A percentile compares a stretch with the other conserved stretches of the same genome.
phyloP scores from a whole-genome alignment of 1,140 invertebrate species.

The Plectrocnemia conspersa region DNA sequence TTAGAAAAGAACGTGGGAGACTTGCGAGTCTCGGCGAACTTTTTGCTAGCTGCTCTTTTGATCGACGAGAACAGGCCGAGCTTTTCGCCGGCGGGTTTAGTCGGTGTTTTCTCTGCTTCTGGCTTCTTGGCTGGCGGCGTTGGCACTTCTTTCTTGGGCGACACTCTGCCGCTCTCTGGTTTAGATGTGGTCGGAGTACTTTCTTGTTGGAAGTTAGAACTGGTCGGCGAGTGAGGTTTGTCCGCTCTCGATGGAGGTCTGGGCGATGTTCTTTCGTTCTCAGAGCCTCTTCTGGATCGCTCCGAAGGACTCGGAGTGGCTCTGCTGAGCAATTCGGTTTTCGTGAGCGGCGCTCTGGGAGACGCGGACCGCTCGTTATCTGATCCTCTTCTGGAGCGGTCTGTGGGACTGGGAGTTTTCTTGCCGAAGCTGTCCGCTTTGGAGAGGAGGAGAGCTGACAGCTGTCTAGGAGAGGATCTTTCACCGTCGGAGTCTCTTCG shows the following conservation, averaged over 20 bases:
- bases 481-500: constrained; percentile 32
- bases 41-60: constrained; percentile 51
- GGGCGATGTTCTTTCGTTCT: constrained; percentile 30
- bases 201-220: not conserved
- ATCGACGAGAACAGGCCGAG: constrained; percentile 51
- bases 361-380: constrained; percentile 32
- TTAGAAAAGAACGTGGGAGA: constrained; percentile 47
- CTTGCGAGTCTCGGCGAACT: constrained; percentile 47
- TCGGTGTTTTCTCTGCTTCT: constrained; percentile 10
- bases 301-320: constrained; percentile 33
- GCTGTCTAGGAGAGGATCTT: constrained; percentile 29
- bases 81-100: constrained; percentile 47
- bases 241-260: constrained; percentile 25
- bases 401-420: constrained; percentile 32
- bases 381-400: constrained; percentile 29
- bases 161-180: constrained; percentile 28
- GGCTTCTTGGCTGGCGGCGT: constrained; percentile 35
- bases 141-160: constrained; percentile 27
- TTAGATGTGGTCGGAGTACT: constrained; percentile 21
- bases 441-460: constrained; percentile 32
- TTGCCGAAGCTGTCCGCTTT: constrained; percentile 35
- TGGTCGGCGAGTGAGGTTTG: constrained; percentile 26
- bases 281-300: constrained; percentile 29
- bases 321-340: constrained; percentile 29
- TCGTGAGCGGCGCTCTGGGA: constrained; percentile 29